Conservation (phyloP, 2,113 vertebrate genomes). For the Callorhinus ursinus region DNA sequence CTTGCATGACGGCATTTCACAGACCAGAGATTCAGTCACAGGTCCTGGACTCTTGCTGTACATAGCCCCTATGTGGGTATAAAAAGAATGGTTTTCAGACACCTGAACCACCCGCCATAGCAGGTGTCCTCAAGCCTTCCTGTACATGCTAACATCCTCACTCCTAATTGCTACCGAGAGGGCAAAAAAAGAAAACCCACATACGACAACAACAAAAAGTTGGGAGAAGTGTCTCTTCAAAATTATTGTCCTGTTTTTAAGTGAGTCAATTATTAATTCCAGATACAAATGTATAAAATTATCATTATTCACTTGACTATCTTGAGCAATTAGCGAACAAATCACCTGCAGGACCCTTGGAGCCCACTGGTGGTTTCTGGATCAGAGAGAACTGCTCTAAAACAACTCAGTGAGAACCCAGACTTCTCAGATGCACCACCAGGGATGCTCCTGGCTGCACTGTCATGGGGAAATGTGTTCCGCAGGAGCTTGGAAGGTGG, state of each 20-base stretch:
- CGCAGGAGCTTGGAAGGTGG: fast-evolving
- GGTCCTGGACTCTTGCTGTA: not conserved
- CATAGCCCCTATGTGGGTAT: not conserved
- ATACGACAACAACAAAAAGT: not conserved
- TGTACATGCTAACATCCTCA: not conserved
- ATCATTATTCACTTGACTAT: not conserved
- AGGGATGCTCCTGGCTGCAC: not conserved
- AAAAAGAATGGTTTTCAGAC: not conserved
- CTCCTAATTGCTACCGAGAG: not conserved
- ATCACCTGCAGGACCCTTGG: not conserved
- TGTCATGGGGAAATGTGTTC: not conserved
- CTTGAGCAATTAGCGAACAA: not conserved
- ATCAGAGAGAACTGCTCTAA: not conserved
- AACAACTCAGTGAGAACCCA: not conserved
- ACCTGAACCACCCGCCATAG: not conserved
- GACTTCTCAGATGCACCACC: not conserved
- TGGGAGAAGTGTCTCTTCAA: not conserved
- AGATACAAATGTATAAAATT: conserved; percentile 1
- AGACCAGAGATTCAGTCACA: not conserved
- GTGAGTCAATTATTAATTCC: conserved; percentile 37
- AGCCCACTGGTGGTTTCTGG: not conserved
- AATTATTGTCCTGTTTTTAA: conserved; percentile 7
- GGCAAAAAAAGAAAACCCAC: not conserved
- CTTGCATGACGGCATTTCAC: not conserved
- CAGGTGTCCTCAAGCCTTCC: not conserved